Evolutionary conservation across 2,113 vertebrate genomes (phyloP).

Genomic region (Tor tambroides): DNA sequence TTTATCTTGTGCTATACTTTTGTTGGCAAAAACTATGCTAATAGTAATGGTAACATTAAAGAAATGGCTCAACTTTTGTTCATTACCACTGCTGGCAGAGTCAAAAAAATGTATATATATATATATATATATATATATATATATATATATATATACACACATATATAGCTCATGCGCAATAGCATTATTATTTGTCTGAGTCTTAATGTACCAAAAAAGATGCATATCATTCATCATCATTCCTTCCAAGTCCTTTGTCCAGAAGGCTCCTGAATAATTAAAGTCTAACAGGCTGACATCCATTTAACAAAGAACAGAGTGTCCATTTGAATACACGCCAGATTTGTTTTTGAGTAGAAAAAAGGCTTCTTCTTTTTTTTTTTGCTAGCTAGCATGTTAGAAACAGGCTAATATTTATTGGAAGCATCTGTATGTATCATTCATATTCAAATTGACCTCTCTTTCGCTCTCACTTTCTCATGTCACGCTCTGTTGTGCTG

Average conservation of each 20-base stretch:
- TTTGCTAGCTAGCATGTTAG: conserved; percentile 11
- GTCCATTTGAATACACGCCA: conserved; percentile 26
- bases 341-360: conserved; percentile 1
- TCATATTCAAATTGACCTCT: conserved; percentile 41
- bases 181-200: background rate
- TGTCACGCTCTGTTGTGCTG: conserved; percentile 20
- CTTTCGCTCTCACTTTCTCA: background rate
- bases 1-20: too few relatives aligned
- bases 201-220: background rate
- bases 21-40: background rate
- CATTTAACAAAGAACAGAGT: conserved; percentile 35
- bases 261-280: conserved; percentile 30
- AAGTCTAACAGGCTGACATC: conserved; percentile 24
- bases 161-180: background rate
- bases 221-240: background rate
- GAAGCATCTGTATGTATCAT: conserved; percentile 1
- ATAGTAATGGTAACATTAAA: background rate
- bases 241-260: background rate
- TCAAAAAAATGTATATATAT: too few relatives aligned
- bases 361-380: background rate
- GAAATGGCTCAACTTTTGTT: background rate
- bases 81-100: background rate
- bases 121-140: too few relatives aligned
- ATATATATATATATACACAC: too few relatives aligned
- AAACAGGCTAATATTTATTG: conserved; percentile 23